Percentiles rank a stretch among this genome's conserved stretches.
Conservation (phyloP, 2,797 vertebrate species). For the Chelon auratus region DNA sequence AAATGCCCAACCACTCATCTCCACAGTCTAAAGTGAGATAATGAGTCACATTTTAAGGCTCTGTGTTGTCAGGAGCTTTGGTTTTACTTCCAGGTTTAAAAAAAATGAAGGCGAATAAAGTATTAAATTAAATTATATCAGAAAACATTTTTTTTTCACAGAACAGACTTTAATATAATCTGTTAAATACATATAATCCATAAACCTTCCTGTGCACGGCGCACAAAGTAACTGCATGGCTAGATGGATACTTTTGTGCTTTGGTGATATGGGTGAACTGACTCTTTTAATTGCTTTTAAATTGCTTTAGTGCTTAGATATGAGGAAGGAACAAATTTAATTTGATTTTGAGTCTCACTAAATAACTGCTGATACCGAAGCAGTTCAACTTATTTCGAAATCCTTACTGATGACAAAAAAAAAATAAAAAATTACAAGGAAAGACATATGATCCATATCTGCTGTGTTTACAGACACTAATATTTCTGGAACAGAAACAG, state of each 20-base stretch:
- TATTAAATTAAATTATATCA: neutral
- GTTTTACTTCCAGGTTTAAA: slow-evolving; percentile 3
- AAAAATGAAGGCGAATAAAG: neutral
- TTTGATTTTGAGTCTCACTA: slow-evolving; percentile 6
- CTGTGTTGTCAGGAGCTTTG: neutral
- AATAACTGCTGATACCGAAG: slow-evolving; percentile 40
- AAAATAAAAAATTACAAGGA: neutral
- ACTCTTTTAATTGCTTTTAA: neutral
- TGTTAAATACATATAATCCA: neutral
- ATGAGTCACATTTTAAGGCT: neutral
- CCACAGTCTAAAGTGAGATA: slow-evolving; percentile 1
- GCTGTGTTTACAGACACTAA: slow-evolving; percentile 25
- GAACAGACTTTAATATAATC: neutral
- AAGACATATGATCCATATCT: slow-evolving; percentile 13
- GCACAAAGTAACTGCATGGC: neutral
- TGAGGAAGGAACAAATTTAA: slow-evolving; percentile 9
- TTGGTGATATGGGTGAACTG: neutral
- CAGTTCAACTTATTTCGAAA: slow-evolving; percentile 22
- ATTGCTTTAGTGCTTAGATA: slow-evolving; percentile 9
- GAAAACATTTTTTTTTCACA: neutral
- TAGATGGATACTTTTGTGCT: neutral
- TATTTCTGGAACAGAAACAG: slow-evolving; percentile 32
- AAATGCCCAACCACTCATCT: slow-evolving; percentile 5
- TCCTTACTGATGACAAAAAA: slow-evolving; percentile 16
- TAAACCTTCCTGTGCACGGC: neutral